Evolutionary conservation across 1,140 invertebrate genomes (phyloP).

Genomic region (Battus philenor): DNA sequence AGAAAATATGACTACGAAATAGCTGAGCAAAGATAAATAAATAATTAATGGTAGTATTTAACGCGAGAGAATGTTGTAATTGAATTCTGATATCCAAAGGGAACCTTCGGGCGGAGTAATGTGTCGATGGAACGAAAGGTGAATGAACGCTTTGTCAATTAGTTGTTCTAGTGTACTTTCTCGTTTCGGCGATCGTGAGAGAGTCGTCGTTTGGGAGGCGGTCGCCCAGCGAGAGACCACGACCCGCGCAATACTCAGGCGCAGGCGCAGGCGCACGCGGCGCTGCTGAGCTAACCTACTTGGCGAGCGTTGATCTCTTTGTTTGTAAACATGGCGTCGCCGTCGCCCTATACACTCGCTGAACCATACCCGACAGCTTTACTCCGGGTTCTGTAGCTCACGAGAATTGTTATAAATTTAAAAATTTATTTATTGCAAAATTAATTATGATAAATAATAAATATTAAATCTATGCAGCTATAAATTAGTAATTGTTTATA

Average conservation of each 20-base stretch:
- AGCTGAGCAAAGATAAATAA: too few relatives aligned
- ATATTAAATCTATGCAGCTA: too few relatives aligned
- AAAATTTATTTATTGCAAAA: too few relatives aligned
- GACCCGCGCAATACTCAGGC: constrained; percentile 59
- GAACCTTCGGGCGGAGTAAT: not conserved
- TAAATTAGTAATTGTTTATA: too few relatives aligned
- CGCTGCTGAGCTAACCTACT: constrained; percentile 64
- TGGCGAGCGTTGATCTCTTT: constrained; percentile 71
- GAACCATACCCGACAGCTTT: constrained; percentile 4
- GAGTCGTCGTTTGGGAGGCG: constrained; percentile 24
- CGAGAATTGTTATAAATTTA: too few relatives aligned
- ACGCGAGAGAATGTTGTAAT: too few relatives aligned
- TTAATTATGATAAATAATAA: too few relatives aligned
- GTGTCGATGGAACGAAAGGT: not conserved
- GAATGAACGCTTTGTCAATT: constrained; percentile 6
- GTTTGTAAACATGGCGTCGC: constrained; percentile 73
- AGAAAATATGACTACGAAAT: too few relatives aligned
- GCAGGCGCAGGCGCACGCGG: constrained; percentile 33
- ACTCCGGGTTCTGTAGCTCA: constrained; percentile 6
- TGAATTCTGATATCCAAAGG: too few relatives aligned
- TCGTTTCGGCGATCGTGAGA: constrained; percentile 8
- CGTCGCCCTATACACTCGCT: constrained; percentile 29
- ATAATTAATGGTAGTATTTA: too few relatives aligned
- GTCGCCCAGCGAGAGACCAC: constrained; percentile 40
- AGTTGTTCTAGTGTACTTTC: constrained; percentile 13